Percentiles rank a stretch among this genome's conserved stretches.
Evolutionary conservation across 92 coral and sea anemone species (phyloP).

Genomic region (Parazoanthus darwini): DNA sequence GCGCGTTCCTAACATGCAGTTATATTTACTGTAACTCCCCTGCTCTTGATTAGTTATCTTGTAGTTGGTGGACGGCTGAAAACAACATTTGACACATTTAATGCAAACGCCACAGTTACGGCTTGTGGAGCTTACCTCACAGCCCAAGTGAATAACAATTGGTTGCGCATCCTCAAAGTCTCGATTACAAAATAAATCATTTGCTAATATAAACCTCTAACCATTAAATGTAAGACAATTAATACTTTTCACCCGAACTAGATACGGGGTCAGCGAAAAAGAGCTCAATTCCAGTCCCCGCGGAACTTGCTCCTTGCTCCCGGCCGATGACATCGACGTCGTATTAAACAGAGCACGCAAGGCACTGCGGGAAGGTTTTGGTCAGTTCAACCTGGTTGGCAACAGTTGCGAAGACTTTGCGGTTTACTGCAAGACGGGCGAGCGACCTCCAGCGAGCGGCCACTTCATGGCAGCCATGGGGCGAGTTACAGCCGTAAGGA

Average conservation of each 20-base stretch:
- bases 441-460: conserved; percentile 82
- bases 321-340: conserved; percentile 60
- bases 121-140: too few relatives aligned
- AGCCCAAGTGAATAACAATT: too few relatives aligned
- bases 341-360: conserved; percentile 75
- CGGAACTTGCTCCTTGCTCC: conserved; percentile 79
- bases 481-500: conserved; percentile 82
- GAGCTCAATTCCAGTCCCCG: conserved; percentile 61
- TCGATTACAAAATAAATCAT: not conserved
- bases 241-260: not conserved
- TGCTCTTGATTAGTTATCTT: too few relatives aligned
- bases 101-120: too few relatives aligned
- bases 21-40: too few relatives aligned
- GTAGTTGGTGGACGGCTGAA: too few relatives aligned
- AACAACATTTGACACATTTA: too few relatives aligned
- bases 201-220: not conserved
- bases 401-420: conserved; percentile 98
- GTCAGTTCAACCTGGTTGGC: conserved; percentile 90
- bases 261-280: conserved; percentile 65
- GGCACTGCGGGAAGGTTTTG: conserved; percentile 82
- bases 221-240: not conserved
- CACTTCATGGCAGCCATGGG: conserved; percentile 89
- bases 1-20: too few relatives aligned
- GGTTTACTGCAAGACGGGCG: conserved; percentile 89
- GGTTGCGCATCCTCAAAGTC: too few relatives aligned